Percentiles rank a stretch among this genome's conserved stretches.
Conservation (phyloP, 2,797 vertebrate genomes). For the Falco novaeseelandiae region DNA sequence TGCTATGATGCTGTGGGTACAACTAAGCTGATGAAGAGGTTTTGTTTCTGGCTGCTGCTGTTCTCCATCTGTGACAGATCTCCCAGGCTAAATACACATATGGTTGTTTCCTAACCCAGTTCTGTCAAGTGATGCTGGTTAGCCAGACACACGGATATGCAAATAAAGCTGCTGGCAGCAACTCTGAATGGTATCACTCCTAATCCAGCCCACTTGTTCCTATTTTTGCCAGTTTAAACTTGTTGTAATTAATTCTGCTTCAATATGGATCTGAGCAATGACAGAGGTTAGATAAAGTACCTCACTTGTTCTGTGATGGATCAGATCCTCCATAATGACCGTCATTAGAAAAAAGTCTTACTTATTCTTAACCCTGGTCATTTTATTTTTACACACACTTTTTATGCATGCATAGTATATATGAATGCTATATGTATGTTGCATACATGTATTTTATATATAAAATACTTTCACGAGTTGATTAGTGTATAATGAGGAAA, state of each 20-base stretch:
- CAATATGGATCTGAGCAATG: neutral
- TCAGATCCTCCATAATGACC: neutral
- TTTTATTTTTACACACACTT: neutral
- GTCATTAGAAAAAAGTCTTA: neutral
- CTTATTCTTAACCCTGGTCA: neutral
- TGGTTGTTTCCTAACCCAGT: conserved; percentile 48
- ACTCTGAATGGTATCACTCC: neutral
- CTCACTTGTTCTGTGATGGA: neutral
- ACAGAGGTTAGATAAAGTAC: neutral
- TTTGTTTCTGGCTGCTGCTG: conserved; percentile 35
- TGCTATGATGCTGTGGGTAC: neutral
- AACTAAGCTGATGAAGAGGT: neutral
- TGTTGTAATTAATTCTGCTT: neutral
- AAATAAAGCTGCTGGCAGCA: conserved; percentile 42
- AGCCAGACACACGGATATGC: conserved; percentile 10
- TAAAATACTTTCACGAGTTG: neutral
- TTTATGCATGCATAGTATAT: neutral
- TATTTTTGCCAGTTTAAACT: neutral
- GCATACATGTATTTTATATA: neutral
- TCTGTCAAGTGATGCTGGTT: conserved; percentile 51
- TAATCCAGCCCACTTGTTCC: neutral
- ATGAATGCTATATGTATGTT: neutral
- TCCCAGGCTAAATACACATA: conserved; percentile 57
- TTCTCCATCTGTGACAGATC: conserved; percentile 45
- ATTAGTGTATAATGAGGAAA: neutral